phyloP scores from a whole-genome alignment of 2,888 invertebrate genomes.

The Leptodirus hochenwartii region DNA sequence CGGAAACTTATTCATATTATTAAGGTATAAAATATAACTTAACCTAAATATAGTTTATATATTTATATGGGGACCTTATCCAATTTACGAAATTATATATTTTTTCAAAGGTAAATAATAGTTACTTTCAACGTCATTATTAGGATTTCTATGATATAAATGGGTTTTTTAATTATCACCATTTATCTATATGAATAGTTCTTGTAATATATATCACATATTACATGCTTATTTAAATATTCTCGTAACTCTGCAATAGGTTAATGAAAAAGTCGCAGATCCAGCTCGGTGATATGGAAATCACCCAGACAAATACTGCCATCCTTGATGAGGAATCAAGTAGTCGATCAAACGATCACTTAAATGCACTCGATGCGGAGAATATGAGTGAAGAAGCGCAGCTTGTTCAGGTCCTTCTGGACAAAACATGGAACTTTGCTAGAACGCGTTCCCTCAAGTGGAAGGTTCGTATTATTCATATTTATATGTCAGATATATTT shows the following conservation, averaged over 20 bases:
- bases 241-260: constrained; percentile 63
- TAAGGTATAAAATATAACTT: too few relatives aligned
- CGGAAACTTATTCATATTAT: too few relatives aligned
- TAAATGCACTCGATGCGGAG: constrained; percentile 14
- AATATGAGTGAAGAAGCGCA: constrained; percentile 35
- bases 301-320: constrained; percentile 39
- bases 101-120: too few relatives aligned
- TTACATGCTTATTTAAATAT: constrained; percentile 64
- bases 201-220: constrained; percentile 64
- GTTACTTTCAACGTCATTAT: too few relatives aligned
- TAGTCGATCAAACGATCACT: constrained; percentile 22
- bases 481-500: too few relatives aligned
- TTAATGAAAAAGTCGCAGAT: constrained; percentile 63
- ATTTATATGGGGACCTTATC: too few relatives aligned
- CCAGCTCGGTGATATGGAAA: constrained; percentile 57
- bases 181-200: too few relatives aligned
- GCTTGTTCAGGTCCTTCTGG: constrained; percentile 42
- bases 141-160: too few relatives aligned
- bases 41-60: too few relatives aligned
- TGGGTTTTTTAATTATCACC: too few relatives aligned
- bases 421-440: constrained; percentile 59
- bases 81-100: too few relatives aligned
- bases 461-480: too few relatives aligned
- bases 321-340: constrained; percentile 30
- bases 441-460: constrained; percentile 61